A percentile compares a stretch with the other conserved stretches of the same genome.
These are phyloP conservation scores for Candidula unifasciata DNA, from an alignment of 2,888 invertebrate genomes.

Conservation along the genomic window DNA sequence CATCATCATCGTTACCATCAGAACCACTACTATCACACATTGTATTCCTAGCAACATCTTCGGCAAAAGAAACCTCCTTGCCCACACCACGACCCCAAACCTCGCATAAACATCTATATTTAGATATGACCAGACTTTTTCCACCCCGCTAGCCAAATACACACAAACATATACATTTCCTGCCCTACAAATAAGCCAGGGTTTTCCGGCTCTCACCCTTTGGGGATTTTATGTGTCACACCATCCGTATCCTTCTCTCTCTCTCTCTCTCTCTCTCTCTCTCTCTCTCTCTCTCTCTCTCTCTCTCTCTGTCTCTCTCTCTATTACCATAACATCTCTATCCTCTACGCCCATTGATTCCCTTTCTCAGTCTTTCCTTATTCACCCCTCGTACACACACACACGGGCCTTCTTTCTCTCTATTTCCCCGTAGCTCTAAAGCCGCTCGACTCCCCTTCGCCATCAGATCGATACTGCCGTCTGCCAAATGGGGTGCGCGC, in stretches of 20 bases:
- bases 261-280: background rate
- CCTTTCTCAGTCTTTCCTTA: background rate
- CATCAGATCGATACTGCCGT: conserved; percentile 30
- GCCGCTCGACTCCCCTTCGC: background rate
- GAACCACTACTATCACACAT: background rate
- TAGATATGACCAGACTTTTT: conserved; percentile 20
- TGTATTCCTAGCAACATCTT: too few relatives aligned
- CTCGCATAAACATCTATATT: background rate
- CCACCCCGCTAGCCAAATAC: background rate
- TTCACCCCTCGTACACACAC: background rate
- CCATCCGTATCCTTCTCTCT: background rate
- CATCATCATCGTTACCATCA: background rate
- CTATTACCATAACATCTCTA: background rate
- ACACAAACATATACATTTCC: background rate
- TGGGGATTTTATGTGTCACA: background rate
- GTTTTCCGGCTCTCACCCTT: too few relatives aligned
- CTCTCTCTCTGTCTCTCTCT: background rate
- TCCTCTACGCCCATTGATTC: background rate
- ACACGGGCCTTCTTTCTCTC: background rate
- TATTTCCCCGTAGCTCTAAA: background rate
- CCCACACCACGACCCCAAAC: background rate
- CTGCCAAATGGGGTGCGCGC: conserved; percentile 45
- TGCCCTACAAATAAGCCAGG: too few relatives aligned
- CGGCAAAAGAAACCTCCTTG: background rate
- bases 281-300: background rate